Base-by-base conservation (phyloP, 2,888 invertebrate genomes). In the Stenoptilia bipunctidactyla region DNA sequence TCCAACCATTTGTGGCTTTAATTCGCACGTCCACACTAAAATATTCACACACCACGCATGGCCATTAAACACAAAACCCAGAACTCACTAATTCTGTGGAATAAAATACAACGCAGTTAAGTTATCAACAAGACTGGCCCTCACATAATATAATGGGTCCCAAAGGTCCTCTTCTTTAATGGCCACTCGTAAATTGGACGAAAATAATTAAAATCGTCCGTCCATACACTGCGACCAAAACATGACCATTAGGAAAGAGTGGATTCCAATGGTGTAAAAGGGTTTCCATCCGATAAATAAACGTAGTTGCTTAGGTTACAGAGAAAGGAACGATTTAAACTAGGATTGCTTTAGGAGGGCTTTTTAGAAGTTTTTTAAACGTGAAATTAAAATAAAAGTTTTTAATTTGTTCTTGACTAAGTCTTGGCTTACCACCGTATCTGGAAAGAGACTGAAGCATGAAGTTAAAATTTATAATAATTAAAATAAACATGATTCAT, bases 151-250 rank as follows among this genome's bases (percentile, higher is more conserved):
- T 76, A 80, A 80, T 76, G 80, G 75, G 66, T 58, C 76, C 47
- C 72, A 48, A 53, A 75, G 76, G 83, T 67, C 67, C 72, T 60
- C 59, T 75, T 63, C 77, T 80, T 76, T 82, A 82, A 82, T 75
- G 75, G 75, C 65, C 66, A 75, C 74, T 76, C 80, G 82, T 83
- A 83, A 83, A 83, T 82, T 82, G 80, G 66, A 71, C 72, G 80
- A 79, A 82, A 82, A 83, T 82, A 83, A 83, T 82, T 83, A 82
- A 82, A 83, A 83, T 76, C 71, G 71, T 68, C 62, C 70, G 56
- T 66, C 68, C 70, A 54, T 64, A 63, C 61, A 20, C 4, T 8
- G 60, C 58, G 72, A 67, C 80, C 79, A 74, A 77, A 82, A 80
- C 80, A 80, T 52, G 60, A 58, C 76, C 72, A 76, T 82, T 82